phyloP scores from a whole-genome alignment of 2,797 vertebrate genomes.

The Pogonophryne albipinna region DNA sequence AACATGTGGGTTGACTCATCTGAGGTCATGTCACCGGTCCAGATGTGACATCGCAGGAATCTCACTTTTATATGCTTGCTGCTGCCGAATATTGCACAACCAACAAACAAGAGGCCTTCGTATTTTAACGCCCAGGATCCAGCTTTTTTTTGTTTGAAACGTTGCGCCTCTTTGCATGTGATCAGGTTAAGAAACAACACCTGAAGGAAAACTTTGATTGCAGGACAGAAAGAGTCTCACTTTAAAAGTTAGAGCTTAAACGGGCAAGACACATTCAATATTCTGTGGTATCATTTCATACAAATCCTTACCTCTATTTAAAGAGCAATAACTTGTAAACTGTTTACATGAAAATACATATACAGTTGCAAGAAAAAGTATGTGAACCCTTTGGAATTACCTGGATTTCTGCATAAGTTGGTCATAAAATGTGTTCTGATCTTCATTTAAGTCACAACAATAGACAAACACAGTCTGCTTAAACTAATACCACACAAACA shows the following conservation, averaged over 20 bases:
- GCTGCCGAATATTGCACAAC: slow-evolving; percentile 59
- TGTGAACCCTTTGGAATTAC: no score
- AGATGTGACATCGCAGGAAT: slow-evolving; percentile 26
- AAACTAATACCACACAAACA: no score
- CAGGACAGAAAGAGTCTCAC: background rate
- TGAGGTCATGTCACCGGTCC: slow-evolving; percentile 32
- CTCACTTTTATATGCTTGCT: slow-evolving; percentile 52
- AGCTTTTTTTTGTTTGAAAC: background rate
- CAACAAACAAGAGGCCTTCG: slow-evolving; percentile 29
- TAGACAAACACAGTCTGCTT: no score
- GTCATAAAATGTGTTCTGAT: no score
- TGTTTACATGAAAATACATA: slow-evolving; percentile 36
- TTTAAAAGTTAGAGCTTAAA: slow-evolving; percentile 17
- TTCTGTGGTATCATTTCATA: slow-evolving; percentile 48
- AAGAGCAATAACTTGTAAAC: slow-evolving; percentile 30
- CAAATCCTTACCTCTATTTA: slow-evolving; percentile 57
- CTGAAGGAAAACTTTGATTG: background rate
- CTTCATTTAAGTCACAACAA: no score
- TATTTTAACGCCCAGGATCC: slow-evolving; percentile 11
- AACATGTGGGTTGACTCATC: slow-evolving; percentile 34
- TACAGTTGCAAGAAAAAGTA: no score
- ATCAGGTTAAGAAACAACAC: background rate
- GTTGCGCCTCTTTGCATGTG: slow-evolving; percentile 12
- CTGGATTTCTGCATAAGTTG: no score
- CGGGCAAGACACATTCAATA: slow-evolving; percentile 24